Evolutionary conservation across 1,140 invertebrate species (phyloP), one percentile per base, ranked within the genome.

Genomic region (Hylaeus anthracinus): DNA sequence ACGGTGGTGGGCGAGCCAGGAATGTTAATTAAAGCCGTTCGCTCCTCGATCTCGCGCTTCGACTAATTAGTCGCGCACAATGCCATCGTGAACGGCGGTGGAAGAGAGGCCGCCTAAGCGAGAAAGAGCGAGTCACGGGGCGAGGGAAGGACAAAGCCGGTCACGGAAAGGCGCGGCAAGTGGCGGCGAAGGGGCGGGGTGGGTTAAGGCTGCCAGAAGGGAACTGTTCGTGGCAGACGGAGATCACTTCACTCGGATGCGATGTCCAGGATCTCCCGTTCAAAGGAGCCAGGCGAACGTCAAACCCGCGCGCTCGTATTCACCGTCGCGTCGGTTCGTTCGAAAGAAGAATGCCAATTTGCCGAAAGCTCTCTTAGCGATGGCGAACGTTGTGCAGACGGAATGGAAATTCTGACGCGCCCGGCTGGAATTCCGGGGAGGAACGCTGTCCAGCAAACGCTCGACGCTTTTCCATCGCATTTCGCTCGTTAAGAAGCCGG

Each of bases 1-100:
- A 87, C 89, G 88, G 82, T 82, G 83, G 86, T 88, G 88, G 87
- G 88, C 85, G 89, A 90, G 88, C 85, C 86, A 90, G 91, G 92
- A 93, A 93, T 93, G 92, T 93, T 93, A 93, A 93, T 93, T 93
- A 93, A 93, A 93, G 89, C 91, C 90, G 90, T 93, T 92, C 89
- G 90, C 91, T 91, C 86, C 89, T 92, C 88, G 91, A 92, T 93
- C 90, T 91, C 90, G 89, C 90, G 91, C 91, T 92, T 91, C 90
- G 90, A 92, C 92, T 93, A 93, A 93, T 93, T 93, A 93, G 91
- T 92, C 90, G 90, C 88, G 90, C 88, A 92, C 91, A 92, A 92
- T 92, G 91, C 89, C 87, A 89, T 83, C 83, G 83, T 86, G 85
- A 89, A 83, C 87, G 85, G 41, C 77, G 78, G 58, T 81, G 66